Conservation (phyloP, 2,888 invertebrate species). For the Aproaerema taeniolella region DNA sequence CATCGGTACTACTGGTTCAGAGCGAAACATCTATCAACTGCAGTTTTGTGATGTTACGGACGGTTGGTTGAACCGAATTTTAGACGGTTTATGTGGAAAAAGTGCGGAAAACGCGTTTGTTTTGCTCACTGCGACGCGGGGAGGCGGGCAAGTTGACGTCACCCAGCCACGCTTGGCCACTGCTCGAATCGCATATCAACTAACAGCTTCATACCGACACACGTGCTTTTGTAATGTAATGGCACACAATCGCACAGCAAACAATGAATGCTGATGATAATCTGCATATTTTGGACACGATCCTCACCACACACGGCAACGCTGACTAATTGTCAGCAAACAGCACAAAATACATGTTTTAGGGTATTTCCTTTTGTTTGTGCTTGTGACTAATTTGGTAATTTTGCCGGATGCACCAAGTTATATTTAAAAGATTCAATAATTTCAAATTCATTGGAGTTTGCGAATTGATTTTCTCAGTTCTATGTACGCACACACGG, state of each 20-base stretch:
- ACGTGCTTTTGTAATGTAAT: slow-evolving; percentile 58
- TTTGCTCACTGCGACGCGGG: slow-evolving; percentile 35
- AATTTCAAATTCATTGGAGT: no score
- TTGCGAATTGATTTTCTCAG: no score
- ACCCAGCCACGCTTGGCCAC: slow-evolving; percentile 28
- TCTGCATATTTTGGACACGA: slow-evolving; percentile 18
- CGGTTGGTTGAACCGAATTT: not conserved
- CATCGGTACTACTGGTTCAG: slow-evolving; percentile 22
- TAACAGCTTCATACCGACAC: slow-evolving; percentile 41
- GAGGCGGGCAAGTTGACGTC: slow-evolving; percentile 54
- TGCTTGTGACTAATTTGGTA: no score
- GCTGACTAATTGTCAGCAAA: no score
- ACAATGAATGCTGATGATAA: slow-evolving; percentile 27
- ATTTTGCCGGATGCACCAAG: no score
- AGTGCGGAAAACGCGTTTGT: slow-evolving; percentile 29
- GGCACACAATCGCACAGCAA: slow-evolving; percentile 41
- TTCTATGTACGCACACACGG: no score
- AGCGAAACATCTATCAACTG: slow-evolving; percentile 16
- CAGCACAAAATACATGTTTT: no score
- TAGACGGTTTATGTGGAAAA: not conserved
- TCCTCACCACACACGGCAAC: no score
- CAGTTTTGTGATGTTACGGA: slow-evolving; percentile 4
- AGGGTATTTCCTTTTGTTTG: no score
- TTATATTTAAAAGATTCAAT: no score
- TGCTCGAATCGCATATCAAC: slow-evolving; percentile 34